Base-by-base conservation (phyloP, 2,797 vertebrate species). In the Thaleichthys pacificus region DNA sequence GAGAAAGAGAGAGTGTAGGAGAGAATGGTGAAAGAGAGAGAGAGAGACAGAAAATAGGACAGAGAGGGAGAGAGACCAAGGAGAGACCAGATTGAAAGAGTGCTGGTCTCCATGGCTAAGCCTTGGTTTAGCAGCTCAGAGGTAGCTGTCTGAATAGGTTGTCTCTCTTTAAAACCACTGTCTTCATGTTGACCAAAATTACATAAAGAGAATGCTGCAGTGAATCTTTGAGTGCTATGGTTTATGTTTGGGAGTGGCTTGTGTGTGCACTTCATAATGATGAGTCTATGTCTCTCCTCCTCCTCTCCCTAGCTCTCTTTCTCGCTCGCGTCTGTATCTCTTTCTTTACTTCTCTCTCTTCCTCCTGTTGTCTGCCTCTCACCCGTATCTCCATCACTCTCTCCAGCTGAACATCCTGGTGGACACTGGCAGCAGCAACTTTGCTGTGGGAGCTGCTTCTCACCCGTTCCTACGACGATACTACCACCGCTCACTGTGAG, bases 371-470 rank as follows among this genome's bases (percentile, higher is more conserved):
- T 32, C 15, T 63, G 8, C 24, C 61, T 32, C 61, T 65, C 15
- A 14, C 28, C 61, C 32, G 15, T 63, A 5, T n/a, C 15, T 63
- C 26, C 71, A 30, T 32, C 30, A 4, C 61, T 66, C 69, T 28
- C 72, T 79, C 24, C 19, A 87, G 97, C 86, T 99, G 86, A 99
- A 99, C 69, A 99, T 99, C 87, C 91, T 99, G 85, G 97, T 99
- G 91, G 98, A 99, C 79, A 99, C 98, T 0, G 98, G 98, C 69
- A 99, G 98, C 93, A 99, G 98, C 82, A 99, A 99, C 87, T 99
- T 99, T 11, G 98, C 98, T 0, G 97, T 99, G 14, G 97, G 97
- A 1, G 97, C 98, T 0, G 96, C 98, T 0, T 93, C 96, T 73
- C 98, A 99, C 78, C 96, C 97, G 2, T 99, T 98, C 86, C 94